Evolutionary conservation across 2,797 vertebrate species (phyloP).

Genomic region (Saxicola maurus): DNA sequence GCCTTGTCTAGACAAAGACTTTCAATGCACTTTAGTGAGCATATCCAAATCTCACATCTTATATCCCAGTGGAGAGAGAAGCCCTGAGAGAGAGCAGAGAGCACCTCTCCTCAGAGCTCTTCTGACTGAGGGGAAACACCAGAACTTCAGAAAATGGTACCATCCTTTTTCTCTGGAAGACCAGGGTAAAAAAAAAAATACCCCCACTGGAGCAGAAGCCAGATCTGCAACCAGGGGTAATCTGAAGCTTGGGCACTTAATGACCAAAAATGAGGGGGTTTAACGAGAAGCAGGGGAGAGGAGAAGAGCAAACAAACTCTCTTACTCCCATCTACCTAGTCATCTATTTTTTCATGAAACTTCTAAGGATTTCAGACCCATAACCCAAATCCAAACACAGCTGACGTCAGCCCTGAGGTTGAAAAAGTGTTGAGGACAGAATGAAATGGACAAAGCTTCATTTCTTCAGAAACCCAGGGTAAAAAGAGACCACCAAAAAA

Average conservation of each 20-base stretch:
- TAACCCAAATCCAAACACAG: not conserved
- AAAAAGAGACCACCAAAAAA: not conserved
- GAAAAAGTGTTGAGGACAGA: not conserved
- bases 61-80: not conserved
- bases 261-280: not conserved
- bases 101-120: not conserved
- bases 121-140: not conserved
- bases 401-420: not conserved
- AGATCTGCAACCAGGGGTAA: not conserved
- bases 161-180: not conserved
- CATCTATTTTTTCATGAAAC: not conserved
- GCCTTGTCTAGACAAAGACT: constrained; percentile 9
- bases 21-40: not conserved
- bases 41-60: not conserved
- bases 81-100: not conserved
- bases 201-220: not conserved
- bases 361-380: not conserved
- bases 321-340: not conserved
- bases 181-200: fast-evolving
- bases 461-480: not conserved
- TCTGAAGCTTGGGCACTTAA: not conserved
- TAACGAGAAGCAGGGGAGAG: fast-evolving
- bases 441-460: not conserved
- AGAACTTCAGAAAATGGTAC: not conserved
- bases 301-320: not conserved